Evolutionary conservation across 2,113 vertebrate genomes (phyloP).

Genomic region (Arvicanthis niloticus): DNA sequence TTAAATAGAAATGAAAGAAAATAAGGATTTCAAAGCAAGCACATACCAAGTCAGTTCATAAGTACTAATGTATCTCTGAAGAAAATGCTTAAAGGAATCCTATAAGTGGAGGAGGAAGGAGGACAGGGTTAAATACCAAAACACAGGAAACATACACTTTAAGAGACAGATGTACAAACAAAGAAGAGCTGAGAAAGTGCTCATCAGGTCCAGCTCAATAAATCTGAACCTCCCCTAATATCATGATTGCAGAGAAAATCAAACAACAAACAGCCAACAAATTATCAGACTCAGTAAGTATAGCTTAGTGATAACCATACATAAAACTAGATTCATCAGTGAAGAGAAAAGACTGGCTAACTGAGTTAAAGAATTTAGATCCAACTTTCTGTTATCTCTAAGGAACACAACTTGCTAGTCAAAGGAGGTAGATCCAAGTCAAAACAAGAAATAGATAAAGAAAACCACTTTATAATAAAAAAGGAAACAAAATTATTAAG

Average conservation of each 20-base stretch:
- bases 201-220: neutral
- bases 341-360: neutral
- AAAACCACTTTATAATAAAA: neutral
- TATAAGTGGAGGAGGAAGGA: neutral
- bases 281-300: neutral
- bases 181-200: neutral
- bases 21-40: neutral
- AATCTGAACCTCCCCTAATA: neutral
- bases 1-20: neutral
- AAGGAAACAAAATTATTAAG: neutral
- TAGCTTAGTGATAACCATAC: neutral
- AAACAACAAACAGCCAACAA: neutral
- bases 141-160: neutral
- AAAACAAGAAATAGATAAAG: neutral
- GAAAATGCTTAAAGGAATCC: neutral
- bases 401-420: neutral
- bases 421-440: neutral
- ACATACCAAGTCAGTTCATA: neutral
- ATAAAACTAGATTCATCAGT: neutral
- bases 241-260: neutral
- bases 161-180: neutral
- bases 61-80: neutral
- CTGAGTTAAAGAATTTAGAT: neutral
- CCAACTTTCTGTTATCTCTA: neutral
- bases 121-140: neutral